A percentile compares a stretch with the other conserved stretches of the same genome.
Evolutionary conservation across 1,140 invertebrate species (phyloP).

Genomic region (Ditylenchus dipsaci): DNA sequence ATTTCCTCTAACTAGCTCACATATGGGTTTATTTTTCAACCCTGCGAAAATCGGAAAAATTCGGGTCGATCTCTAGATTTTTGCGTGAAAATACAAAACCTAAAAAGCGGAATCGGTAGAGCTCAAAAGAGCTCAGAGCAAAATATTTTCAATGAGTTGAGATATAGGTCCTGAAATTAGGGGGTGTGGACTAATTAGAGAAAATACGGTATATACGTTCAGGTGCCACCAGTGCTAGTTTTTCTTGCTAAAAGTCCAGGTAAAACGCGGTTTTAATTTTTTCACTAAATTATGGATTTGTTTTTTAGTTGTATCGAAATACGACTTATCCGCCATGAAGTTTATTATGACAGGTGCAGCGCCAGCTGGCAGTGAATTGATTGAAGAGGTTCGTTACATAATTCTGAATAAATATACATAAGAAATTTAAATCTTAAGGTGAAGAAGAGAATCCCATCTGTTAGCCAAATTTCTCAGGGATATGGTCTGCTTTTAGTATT

Average conservation of each 20-base stretch:
- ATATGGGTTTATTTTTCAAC: neutral
- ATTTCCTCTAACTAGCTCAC: no score
- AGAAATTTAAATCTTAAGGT: neutral
- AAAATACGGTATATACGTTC: neutral
- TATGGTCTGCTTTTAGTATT: conserved; percentile 38
- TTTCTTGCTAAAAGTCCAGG: conserved; percentile 35
- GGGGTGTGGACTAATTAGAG: no score
- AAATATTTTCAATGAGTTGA: no score
- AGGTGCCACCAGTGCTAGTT: conserved; percentile 37
- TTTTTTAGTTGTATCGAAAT: conserved; percentile 29
- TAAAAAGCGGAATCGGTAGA: no score
- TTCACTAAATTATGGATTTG: no score
- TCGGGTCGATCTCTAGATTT: no score
- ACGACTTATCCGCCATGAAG: conserved; percentile 27
- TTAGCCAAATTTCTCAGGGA: conserved; percentile 24
- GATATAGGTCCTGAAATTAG: no score
- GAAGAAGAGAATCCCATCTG: conserved; percentile 12
- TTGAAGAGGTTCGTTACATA: conserved; percentile 13
- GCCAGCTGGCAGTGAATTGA: conserved; percentile 26
- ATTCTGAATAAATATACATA: no score
- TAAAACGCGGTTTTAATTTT: no score
- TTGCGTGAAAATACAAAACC: no score
- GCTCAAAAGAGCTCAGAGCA: no score
- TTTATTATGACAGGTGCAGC: conserved; percentile 35
- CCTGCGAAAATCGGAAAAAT: no score